Percentiles rank a stretch among this genome's conserved stretches.
Conservation (phyloP, 2,113 vertebrate species). For the Hemiprocne comata region DNA sequence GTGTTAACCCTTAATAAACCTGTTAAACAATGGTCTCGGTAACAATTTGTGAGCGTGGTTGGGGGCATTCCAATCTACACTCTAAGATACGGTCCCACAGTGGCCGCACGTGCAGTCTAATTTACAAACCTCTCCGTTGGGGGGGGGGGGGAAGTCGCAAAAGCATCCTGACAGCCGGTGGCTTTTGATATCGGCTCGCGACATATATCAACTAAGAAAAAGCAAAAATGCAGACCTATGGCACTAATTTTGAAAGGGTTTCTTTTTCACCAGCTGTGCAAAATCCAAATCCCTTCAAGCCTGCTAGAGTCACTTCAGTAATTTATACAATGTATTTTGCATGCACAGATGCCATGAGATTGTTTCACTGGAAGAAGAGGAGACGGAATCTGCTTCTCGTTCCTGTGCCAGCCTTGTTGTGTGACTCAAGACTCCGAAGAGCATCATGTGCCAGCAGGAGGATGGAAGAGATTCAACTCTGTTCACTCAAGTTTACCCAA, state of each 20-base stretch:
- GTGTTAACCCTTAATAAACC: no score
- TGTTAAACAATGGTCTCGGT: no score
- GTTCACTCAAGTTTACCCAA: neutral
- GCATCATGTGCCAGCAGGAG: neutral
- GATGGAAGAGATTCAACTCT: neutral
- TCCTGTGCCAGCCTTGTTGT: neutral
- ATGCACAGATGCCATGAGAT: neutral
- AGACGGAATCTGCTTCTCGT: neutral
- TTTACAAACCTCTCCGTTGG: no score
- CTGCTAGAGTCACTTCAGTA: neutral
- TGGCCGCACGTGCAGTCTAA: no score
- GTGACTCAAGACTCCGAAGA: neutral
- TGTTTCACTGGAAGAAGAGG: neutral
- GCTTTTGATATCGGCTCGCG: no score
- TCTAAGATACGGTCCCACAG: no score
- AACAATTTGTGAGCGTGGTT: no score
- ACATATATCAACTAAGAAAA: neutral
- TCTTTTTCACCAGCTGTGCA: neutral
- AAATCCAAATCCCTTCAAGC: neutral
- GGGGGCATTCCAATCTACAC: no score
- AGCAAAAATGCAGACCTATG: neutral
- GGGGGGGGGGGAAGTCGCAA: no score
- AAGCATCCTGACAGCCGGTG: no score
- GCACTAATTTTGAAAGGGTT: neutral
- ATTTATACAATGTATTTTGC: neutral